phyloP scores from a whole-genome alignment of 2,888 invertebrate species.

The Chironomus riparius region DNA sequence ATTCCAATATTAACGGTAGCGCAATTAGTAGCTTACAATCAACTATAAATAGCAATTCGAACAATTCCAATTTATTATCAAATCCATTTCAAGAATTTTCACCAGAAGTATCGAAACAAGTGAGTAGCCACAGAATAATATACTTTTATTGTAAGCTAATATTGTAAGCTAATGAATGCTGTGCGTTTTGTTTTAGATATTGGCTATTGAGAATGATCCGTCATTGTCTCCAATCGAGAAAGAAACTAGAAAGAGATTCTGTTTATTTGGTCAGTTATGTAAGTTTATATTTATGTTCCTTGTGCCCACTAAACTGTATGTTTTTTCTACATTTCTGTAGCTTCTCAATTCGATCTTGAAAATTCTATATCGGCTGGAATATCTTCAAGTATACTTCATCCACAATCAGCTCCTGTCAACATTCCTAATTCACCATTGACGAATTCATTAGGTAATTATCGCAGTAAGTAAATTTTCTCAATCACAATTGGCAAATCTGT shows the following conservation, averaged over 20 bases:
- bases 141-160: not conserved
- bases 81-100: conserved; percentile 32
- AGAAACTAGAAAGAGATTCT: conserved; percentile 39
- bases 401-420: conserved; percentile 79
- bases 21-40: conserved; percentile 33
- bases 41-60: conserved; percentile 23
- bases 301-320: no score
- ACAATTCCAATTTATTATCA: conserved; percentile 20
- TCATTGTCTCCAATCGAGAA: conserved; percentile 36
- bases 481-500: not conserved
- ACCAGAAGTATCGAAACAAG: conserved; percentile 33
- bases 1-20: conserved; percentile 34
- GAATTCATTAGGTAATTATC: conserved; percentile 41
- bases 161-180: not conserved
- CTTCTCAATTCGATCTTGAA: conserved; percentile 20
- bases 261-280: conserved; percentile 31
- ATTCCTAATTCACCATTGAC: conserved; percentile 60
- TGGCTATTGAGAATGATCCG: conserved; percentile 41
- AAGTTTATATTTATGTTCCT: not conserved
- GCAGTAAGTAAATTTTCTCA: not conserved
- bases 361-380: conserved; percentile 64
- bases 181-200: conserved; percentile 35
- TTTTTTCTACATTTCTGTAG: not conserved
- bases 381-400: conserved; percentile 59
- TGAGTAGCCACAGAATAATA: conserved; percentile 18